Conservation (phyloP, 2,113 vertebrate genomes). For the Apistogramma diplotaenia region DNA sequence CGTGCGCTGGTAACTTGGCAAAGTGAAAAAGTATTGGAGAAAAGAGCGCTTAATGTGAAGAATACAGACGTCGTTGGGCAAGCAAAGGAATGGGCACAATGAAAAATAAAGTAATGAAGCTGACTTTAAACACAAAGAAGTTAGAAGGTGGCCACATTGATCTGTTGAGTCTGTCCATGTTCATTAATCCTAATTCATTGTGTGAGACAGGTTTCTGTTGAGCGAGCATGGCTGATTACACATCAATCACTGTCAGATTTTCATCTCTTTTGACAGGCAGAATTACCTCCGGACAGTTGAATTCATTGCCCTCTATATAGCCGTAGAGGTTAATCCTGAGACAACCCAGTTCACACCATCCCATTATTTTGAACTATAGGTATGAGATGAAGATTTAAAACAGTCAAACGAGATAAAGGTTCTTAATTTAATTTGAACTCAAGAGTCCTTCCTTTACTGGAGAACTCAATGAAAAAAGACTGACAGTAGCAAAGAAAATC, state of each 20-base stretch:
- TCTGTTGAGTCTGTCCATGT: constrained; percentile 17
- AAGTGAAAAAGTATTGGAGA: neutral
- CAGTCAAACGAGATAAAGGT: neutral
- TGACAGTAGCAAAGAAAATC: neutral
- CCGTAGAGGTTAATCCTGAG: neutral
- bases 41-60: neutral
- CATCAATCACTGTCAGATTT: constrained; percentile 52
- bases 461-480: neutral
- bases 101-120: neutral
- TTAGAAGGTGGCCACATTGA: constrained; percentile 20
- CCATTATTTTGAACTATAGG: neutral
- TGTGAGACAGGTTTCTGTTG: constrained; percentile 29
- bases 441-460: neutral
- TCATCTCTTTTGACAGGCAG: constrained; percentile 36
- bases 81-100: neutral
- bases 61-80: neutral
- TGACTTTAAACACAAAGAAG: constrained; percentile 13
- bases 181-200: constrained; percentile 51
- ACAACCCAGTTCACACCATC: neutral
- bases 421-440: neutral
- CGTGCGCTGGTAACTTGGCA: neutral
- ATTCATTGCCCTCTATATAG: constrained; percentile 13
- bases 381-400: neutral
- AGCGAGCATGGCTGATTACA: constrained; percentile 37
- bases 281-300: constrained; percentile 19